Evolutionary conservation across 1,140 invertebrate species (phyloP).

Genomic region (Tetragnatha versicolor): DNA sequence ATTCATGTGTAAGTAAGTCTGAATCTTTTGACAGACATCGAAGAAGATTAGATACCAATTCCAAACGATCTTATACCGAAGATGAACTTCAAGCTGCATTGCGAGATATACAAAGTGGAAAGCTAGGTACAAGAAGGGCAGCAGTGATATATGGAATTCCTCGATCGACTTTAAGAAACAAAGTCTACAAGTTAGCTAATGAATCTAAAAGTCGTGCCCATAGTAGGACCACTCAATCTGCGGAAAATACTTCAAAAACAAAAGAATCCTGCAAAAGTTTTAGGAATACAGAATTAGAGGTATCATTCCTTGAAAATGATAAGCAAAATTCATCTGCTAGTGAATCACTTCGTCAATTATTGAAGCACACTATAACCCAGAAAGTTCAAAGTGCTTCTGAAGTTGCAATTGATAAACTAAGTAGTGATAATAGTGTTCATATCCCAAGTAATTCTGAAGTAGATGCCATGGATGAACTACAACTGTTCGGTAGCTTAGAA

Average conservation of each 20-base stretch:
- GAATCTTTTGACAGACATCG: conserved; percentile 48
- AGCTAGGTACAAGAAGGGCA: conserved; percentile 87
- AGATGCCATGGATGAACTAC: conserved; percentile 30
- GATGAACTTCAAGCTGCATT: conserved; percentile 89
- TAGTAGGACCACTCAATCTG: conserved; percentile 4
- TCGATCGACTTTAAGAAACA: conserved; percentile 91
- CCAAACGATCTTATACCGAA: conserved; percentile 81
- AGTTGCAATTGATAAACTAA: conserved; percentile 5
- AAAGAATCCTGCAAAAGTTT: conserved; percentile 61
- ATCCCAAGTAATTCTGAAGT: conserved; percentile 4
- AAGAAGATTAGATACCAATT: conserved; percentile 52
- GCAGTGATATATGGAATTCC: conserved; percentile 95
- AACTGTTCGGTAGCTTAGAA: conserved; percentile 48
- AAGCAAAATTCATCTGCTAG: conserved; percentile 59
- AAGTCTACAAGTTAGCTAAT: conserved; percentile 84
- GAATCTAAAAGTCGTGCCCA: conserved; percentile 64
- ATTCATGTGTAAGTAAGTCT: neutral
- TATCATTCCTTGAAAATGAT: conserved; percentile 69
- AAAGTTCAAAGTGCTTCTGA: conserved; percentile 28
- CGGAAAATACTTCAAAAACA: conserved; percentile 33
- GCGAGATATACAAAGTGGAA: conserved; percentile 89
- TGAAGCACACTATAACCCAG: conserved; percentile 61
- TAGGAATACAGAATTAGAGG: conserved; percentile 62
- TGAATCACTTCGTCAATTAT: conserved; percentile 70
- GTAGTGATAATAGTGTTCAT: conserved; percentile 3